phyloP scores from a whole-genome alignment of 2,113 vertebrate species.

The Megaceryle maxima region DNA sequence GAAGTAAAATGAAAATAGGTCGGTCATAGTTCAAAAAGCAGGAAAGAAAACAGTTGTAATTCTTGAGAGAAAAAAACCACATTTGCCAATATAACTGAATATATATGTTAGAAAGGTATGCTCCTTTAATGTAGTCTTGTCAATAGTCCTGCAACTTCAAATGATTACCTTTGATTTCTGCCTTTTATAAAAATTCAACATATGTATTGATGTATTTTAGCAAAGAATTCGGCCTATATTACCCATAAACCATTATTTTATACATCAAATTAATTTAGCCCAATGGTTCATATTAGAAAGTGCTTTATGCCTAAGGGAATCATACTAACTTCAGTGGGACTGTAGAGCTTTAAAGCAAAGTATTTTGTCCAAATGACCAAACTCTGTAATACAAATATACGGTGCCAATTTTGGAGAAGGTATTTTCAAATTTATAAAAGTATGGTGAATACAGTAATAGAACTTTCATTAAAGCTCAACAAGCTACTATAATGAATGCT shows the following conservation, averaged over 20 bases:
- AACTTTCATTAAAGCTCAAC: conserved; percentile 36
- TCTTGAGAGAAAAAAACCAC: neutral
- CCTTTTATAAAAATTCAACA: neutral
- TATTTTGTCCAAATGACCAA: conserved; percentile 41
- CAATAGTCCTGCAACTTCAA: neutral
- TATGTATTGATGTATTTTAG: conserved; percentile 10
- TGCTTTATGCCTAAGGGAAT: conserved; percentile 17
- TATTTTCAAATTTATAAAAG: conserved; percentile 3
- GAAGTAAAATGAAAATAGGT: neutral
- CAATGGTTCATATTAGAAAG: neutral
- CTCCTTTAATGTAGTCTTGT: neutral
- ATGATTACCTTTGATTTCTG: conserved; percentile 25
- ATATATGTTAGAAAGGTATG: neutral
- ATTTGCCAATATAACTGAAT: neutral
- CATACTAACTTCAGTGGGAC: conserved; percentile 15
- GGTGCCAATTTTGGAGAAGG: conserved; percentile 9
- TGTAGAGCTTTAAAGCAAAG: conserved; percentile 3
- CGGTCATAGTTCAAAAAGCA: neutral
- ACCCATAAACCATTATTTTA: conserved; percentile 7
- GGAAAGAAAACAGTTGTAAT: neutral
- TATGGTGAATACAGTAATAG: conserved; percentile 30
- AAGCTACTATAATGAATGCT: neutral
- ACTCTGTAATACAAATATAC: conserved; percentile 6
- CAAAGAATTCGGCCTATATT: neutral
- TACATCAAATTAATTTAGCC: neutral